Percentiles rank a stretch among this genome's conserved stretches.
Conservation (phyloP, 1,140 invertebrate genomes). For the Tetragnatha versicolor region DNA sequence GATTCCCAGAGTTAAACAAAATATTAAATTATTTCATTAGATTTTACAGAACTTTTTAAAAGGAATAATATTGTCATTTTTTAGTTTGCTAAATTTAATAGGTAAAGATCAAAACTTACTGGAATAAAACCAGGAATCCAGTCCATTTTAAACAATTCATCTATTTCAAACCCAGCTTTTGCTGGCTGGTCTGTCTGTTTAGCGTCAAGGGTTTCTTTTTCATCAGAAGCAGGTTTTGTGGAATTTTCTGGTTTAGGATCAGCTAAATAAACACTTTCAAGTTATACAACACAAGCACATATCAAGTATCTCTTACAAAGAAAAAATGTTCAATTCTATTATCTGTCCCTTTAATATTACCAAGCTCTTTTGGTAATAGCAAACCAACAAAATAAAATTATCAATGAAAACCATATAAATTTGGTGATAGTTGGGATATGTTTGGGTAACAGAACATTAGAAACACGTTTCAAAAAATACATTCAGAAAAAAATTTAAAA, state of each 20-base stretch:
- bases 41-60: no score
- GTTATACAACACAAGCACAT: background rate
- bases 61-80: no score
- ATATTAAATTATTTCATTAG: no score
- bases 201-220: background rate
- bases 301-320: background rate
- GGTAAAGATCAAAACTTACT: no score
- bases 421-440: no score
- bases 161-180: slow-evolving; percentile 72
- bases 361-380: no score
- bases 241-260: slow-evolving; percentile 8
- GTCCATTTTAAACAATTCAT: slow-evolving; percentile 76
- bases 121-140: slow-evolving; percentile 71
- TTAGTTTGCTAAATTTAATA: slow-evolving; percentile 18
- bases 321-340: background rate
- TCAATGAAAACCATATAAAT: background rate
- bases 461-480: background rate
- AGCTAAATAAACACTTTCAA: background rate
- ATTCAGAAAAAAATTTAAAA: no score
- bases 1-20: no score
- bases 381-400: background rate
- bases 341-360: background rate
- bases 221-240: slow-evolving; percentile 6
- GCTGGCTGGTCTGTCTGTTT: background rate
- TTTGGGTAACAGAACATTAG: no score